These are phyloP conservation scores for Acanthococcus lagerstroemiae DNA, from an alignment of 2,888 invertebrate genomes.

Conservation along the genomic window DNA sequence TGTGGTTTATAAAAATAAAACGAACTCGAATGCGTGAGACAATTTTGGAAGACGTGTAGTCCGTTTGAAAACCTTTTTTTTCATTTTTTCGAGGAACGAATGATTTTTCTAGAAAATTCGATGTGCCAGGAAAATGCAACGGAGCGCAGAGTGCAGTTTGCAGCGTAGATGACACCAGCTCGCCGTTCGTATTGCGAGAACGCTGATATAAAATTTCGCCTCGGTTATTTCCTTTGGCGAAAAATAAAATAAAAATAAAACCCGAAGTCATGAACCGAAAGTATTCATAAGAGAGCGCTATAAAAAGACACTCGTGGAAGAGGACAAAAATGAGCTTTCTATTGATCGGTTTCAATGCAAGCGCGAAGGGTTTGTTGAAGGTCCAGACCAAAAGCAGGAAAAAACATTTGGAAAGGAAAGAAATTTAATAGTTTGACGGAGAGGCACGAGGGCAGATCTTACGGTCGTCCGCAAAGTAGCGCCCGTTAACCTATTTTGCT, in stretches of 20 bases:
- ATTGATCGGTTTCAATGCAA: constrained; percentile 28
- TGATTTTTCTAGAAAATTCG: background rate
- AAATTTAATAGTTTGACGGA: constrained; percentile 3
- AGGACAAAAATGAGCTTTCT: constrained; percentile 30
- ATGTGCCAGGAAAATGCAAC: background rate
- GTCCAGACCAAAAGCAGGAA: constrained; percentile 30
- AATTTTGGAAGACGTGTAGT: too few species aligned
- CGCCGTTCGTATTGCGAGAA: too few species aligned
- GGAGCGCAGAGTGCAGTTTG: background rate
- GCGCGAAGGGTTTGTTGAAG: constrained; percentile 21
- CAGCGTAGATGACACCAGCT: background rate
- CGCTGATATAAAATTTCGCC: background rate
- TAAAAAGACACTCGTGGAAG: constrained; percentile 25
- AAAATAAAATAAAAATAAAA: constrained; percentile 9
- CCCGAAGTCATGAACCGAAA: constrained; percentile 27
- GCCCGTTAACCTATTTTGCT: constrained; percentile 29
- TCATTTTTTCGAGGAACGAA: background rate
- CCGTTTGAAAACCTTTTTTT: background rate
- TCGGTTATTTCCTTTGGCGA: background rate
- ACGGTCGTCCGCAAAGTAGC: constrained; percentile 31
- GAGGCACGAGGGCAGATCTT: constrained; percentile 14
- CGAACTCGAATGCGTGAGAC: too few species aligned
- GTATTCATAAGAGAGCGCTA: constrained; percentile 29
- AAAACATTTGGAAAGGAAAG: constrained; percentile 29
- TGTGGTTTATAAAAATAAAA: too few species aligned